These are phyloP conservation scores for Aradophagus sp. DNA, from an alignment of 1,140 invertebrate genomes.

Conservation along the genomic window DNA sequence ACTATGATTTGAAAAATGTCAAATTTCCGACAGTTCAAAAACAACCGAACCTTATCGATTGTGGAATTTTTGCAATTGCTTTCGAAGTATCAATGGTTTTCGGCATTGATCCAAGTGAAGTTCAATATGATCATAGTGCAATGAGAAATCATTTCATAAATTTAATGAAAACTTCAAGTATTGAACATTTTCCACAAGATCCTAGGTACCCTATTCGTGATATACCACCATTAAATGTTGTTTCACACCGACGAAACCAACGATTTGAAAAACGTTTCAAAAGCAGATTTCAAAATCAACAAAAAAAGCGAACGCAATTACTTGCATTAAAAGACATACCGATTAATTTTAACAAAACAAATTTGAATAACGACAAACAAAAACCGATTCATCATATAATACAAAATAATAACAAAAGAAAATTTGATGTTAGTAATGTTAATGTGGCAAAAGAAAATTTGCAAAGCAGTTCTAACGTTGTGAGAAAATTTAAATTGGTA, in stretches of 20 bases:
- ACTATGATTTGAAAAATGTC: conserved; percentile 1
- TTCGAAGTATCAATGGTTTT: conserved; percentile 22
- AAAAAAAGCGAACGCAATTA: background rate
- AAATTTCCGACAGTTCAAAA: conserved; percentile 30
- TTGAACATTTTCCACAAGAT: conserved; percentile 24
- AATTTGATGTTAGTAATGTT: too few species aligned
- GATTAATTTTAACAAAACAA: too few species aligned
- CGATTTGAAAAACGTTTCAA: background rate
- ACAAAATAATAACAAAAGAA: too few species aligned
- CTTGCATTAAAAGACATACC: background rate
- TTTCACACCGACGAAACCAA: conserved; percentile 2
- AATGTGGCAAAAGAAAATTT: too few species aligned
- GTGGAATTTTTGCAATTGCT: conserved; percentile 33
- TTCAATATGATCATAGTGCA: conserved; percentile 22
- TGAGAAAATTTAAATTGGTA: too few species aligned
- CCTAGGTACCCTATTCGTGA: background rate
- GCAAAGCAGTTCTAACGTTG: too few species aligned
- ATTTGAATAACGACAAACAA: too few species aligned
- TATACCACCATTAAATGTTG: conserved; percentile 6
- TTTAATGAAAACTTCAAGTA: conserved; percentile 2
- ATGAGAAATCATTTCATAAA: conserved; percentile 20
- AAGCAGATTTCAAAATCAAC: conserved; percentile 7
- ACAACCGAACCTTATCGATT: conserved; percentile 25
- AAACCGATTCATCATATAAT: too few species aligned
- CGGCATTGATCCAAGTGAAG: conserved; percentile 24